Conservation (phyloP, 2,797 vertebrate genomes). For the Pteronotus mesoamericanus region DNA sequence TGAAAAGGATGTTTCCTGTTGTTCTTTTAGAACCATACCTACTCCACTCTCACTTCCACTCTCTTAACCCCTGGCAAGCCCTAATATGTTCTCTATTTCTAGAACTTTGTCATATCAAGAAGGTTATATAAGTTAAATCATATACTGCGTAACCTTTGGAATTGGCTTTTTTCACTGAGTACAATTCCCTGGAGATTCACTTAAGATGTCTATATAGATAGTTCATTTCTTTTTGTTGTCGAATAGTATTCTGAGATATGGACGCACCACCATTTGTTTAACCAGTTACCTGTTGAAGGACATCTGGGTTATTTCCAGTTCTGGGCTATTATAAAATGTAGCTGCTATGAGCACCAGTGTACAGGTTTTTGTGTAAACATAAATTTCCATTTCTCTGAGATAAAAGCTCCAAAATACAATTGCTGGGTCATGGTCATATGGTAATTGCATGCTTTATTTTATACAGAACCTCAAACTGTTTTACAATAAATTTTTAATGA, state of each 20-base stretch:
- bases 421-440: neutral
- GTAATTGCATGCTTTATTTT: neutral
- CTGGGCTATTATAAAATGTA: neutral
- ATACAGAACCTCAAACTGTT: neutral
- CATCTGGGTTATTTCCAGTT: neutral
- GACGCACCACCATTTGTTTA: neutral
- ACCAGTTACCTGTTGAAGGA: neutral
- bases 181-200: neutral
- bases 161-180: neutral
- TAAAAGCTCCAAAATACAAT: neutral
- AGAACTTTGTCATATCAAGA: neutral
- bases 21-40: neutral
- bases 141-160: neutral
- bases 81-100: neutral
- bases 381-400: neutral
- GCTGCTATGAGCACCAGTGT: neutral
- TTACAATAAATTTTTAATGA: neutral
- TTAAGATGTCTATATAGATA: neutral
- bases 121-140: neutral
- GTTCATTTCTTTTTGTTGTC: neutral
- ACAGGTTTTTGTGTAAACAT: neutral
- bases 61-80: neutral
- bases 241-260: neutral
- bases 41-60: neutral
- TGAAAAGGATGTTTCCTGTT: neutral